These are phyloP conservation scores for Priocnemis perturbator DNA, from an alignment of 2,888 invertebrate genomes.

Conservation along the genomic window DNA sequence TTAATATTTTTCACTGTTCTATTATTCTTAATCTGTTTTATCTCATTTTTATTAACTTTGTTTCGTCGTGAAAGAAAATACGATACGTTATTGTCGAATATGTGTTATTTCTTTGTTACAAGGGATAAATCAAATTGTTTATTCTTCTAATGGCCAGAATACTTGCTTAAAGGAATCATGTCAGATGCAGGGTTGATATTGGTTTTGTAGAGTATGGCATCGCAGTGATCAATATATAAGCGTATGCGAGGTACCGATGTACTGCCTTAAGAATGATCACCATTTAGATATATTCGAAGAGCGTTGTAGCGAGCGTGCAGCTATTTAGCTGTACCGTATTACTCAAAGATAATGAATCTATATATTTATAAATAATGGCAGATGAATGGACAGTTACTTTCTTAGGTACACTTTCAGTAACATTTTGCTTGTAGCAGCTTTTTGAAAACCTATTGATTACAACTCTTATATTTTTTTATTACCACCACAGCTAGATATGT, in stretches of 20 bases:
- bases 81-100: not conserved
- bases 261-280: constrained; percentile 25
- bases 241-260: constrained; percentile 14
- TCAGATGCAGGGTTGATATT: constrained; percentile 27
- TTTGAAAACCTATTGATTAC: constrained; percentile 53
- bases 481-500: constrained; percentile 51
- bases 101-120: not conserved
- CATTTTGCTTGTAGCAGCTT: constrained; percentile 59
- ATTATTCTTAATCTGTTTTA: no score
- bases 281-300: no score
- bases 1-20: no score
- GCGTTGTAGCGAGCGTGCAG: constrained; percentile 3
- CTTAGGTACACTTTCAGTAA: constrained; percentile 66
- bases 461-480: constrained; percentile 44
- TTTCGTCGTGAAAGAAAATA: no score
- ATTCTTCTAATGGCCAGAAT: not conserved
- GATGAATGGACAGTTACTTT: constrained; percentile 66
- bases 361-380: constrained; percentile 46
- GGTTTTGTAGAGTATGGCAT: constrained; percentile 19
- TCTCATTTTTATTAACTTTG: no score
- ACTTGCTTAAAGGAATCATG: constrained; percentile 38
- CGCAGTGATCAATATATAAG: constrained; percentile 31
- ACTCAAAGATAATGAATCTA: constrained; percentile 37
- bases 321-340: constrained; percentile 49
- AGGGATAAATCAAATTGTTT: not conserved